Conservation (phyloP, 2,888 invertebrate genomes). For the Tetropium fuscum region DNA sequence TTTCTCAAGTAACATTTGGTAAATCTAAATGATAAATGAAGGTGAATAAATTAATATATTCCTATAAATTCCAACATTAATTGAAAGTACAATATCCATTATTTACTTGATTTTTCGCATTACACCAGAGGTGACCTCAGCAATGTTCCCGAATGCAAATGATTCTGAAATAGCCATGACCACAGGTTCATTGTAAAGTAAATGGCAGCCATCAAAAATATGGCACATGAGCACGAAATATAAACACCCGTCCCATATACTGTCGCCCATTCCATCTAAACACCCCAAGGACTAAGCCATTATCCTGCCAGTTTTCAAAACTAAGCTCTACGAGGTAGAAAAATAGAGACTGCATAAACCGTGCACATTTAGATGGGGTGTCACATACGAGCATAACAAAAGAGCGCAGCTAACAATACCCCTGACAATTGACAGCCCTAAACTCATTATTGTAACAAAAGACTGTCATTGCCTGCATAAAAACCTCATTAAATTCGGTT, state of each 20-base stretch:
- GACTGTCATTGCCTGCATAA: slow-evolving; percentile 67
- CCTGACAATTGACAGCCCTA: slow-evolving; percentile 64
- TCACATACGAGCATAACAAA: slow-evolving; percentile 41
- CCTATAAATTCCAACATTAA: too few relatives aligned
- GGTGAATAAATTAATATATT: too few relatives aligned
- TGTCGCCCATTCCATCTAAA: slow-evolving; percentile 31
- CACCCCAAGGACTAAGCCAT: slow-evolving; percentile 41
- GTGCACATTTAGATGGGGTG: slow-evolving; percentile 16
- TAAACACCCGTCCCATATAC: slow-evolving; percentile 29
- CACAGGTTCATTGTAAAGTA: slow-evolving; percentile 40
- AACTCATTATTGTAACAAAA: slow-evolving; percentile 67
- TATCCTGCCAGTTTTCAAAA: slow-evolving; percentile 35
- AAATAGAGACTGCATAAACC: slow-evolving; percentile 33
- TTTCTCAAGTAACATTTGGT: too few relatives aligned
- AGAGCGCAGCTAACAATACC: slow-evolving; percentile 52
- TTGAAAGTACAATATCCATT: too few relatives aligned
- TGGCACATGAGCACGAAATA: slow-evolving; percentile 38
- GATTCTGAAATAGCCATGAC: slow-evolving; percentile 22
- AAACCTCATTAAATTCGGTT: slow-evolving; percentile 65
- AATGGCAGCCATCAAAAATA: slow-evolving; percentile 45
- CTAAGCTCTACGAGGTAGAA: slow-evolving; percentile 36
- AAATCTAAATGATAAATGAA: too few relatives aligned
- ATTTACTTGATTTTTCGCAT: slow-evolving; percentile 4
- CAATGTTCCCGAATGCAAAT: slow-evolving; percentile 4
- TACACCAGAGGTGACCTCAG: not conserved